Evolutionary conservation across 2,797 vertebrate genomes (phyloP).

Genomic region (Sus cebifrons): DNA sequence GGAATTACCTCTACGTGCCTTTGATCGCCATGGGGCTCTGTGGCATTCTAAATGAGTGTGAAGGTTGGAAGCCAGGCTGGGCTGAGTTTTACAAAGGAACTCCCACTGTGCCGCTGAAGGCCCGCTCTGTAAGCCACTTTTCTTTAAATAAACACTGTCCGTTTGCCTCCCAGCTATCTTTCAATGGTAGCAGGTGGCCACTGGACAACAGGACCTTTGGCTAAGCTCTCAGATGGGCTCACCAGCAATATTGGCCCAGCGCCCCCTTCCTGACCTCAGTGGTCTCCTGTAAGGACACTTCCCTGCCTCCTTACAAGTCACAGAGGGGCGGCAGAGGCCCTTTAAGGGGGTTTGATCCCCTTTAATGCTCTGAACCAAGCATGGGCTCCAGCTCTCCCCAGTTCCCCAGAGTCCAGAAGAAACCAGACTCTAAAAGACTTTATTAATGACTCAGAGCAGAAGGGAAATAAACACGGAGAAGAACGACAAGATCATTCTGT

Average conservation of each 20-base stretch:
- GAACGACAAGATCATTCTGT: neutral
- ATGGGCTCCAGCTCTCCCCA: neutral
- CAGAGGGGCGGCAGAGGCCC: neutral
- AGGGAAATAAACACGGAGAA: neutral
- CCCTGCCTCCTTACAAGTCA: neutral
- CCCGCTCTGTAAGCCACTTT: neutral
- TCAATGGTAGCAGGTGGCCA: neutral
- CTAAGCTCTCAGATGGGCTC: neutral
- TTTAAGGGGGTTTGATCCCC: neutral
- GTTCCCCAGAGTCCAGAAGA: neutral
- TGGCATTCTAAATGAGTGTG: neutral
- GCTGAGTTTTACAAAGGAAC: slow-evolving; percentile 15
- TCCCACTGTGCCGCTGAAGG: neutral
- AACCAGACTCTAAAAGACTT: neutral
- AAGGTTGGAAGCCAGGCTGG: slow-evolving; percentile 23
- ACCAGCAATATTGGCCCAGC: too few relatives aligned
- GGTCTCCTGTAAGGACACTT: neutral
- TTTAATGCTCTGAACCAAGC: neutral
- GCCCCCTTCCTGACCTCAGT: neutral
- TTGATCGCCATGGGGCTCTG: slow-evolving; percentile 54
- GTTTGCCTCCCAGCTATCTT: neutral
- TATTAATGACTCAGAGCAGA: neutral
- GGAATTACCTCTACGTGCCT: slow-evolving; percentile 52
- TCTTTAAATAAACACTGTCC: slow-evolving; percentile 26
- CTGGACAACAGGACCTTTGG: neutral